Conservation (phyloP, 2,797 vertebrate species). For the Lacerta bilineata region DNA sequence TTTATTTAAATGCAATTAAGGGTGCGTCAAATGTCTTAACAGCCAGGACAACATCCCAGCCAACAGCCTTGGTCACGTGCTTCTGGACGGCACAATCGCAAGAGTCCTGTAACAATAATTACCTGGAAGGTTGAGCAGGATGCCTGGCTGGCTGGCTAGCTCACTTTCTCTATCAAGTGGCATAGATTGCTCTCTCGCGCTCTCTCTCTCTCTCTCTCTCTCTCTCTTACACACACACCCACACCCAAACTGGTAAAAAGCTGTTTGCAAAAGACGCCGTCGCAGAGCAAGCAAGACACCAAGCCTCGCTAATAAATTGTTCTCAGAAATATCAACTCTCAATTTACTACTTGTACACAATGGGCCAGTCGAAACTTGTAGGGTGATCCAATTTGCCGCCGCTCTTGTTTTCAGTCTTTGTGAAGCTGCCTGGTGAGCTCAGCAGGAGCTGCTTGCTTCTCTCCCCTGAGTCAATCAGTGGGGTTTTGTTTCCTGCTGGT, state of each 20-base stretch:
- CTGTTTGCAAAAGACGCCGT: slow-evolving; percentile 81
- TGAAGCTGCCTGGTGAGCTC: slow-evolving; percentile 82
- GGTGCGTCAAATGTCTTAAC: slow-evolving; percentile 58
- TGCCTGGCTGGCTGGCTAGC: neutral
- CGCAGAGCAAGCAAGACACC: slow-evolving; percentile 71
- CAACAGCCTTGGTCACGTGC: slow-evolving; percentile 57
- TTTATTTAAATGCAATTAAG: slow-evolving; percentile 75
- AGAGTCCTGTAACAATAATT: slow-evolving; percentile 77
- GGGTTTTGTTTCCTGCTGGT: slow-evolving; percentile 92
- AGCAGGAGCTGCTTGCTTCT: slow-evolving; percentile 80
- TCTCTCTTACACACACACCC: too few relatives aligned
- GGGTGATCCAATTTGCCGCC: slow-evolving; percentile 90
- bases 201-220: neutral
- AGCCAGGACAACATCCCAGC: slow-evolving; percentile 63
- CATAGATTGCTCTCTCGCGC: slow-evolving; percentile 63
- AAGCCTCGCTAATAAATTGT: slow-evolving; percentile 84
- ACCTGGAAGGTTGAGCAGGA: slow-evolving; percentile 65
- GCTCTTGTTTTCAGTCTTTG: slow-evolving; percentile 93
- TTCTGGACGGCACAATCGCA: slow-evolving; percentile 66
- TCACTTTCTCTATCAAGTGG: slow-evolving; percentile 62
- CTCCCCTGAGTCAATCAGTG: slow-evolving; percentile 89
- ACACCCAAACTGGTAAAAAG: slow-evolving; percentile 80
- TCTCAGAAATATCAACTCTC: slow-evolving; percentile 87
- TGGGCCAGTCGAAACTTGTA: slow-evolving; percentile 95
- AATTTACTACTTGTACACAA: slow-evolving; percentile 90